These are phyloP conservation scores for Heliconius cydno DNA, from an alignment of 2,888 invertebrate genomes.

Conservation along the genomic window DNA sequence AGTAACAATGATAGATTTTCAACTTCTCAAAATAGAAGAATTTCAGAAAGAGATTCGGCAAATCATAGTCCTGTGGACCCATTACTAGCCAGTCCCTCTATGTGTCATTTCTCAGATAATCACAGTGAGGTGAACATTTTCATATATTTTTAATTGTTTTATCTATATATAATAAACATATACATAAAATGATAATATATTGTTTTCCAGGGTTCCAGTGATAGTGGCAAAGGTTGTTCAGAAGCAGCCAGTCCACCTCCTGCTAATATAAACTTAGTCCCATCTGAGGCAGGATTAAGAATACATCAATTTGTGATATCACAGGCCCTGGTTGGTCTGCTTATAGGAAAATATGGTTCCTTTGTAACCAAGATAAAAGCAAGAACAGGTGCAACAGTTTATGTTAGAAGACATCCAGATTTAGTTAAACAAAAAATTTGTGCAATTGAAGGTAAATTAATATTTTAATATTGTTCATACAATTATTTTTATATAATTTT, in stretches of 20 bases:
- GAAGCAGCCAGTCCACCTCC: conserved; percentile 88
- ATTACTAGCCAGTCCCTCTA: conserved; percentile 86
- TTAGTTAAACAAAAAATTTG: conserved; percentile 91
- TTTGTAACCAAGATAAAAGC: conserved; percentile 92
- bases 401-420: conserved; percentile 90
- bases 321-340: conserved; percentile 90
- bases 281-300: conserved; percentile 73
- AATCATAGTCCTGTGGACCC: conserved; percentile 91
- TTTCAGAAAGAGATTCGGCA: conserved; percentile 87
- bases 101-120: conserved; percentile 87
- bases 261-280: conserved; percentile 81
- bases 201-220: conserved; percentile 87
- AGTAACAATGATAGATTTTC: conserved; percentile 67
- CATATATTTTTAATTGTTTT: conserved; percentile 12
- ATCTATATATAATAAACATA: conserved; percentile 6
- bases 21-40: conserved; percentile 68
- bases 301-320: conserved; percentile 90
- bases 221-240: conserved; percentile 92
- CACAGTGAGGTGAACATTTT: conserved; percentile 84
- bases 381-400: conserved; percentile 90
- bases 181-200: background rate
- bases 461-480: conserved; percentile 2
- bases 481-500: conserved; percentile 13
- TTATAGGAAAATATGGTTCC: conserved; percentile 93
- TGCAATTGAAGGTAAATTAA: conserved; percentile 87